A percentile compares a stretch with the other conserved stretches of the same genome.
Evolutionary conservation across 2,113 vertebrate species (phyloP).

Genomic region (Procapra przewalskii): DNA sequence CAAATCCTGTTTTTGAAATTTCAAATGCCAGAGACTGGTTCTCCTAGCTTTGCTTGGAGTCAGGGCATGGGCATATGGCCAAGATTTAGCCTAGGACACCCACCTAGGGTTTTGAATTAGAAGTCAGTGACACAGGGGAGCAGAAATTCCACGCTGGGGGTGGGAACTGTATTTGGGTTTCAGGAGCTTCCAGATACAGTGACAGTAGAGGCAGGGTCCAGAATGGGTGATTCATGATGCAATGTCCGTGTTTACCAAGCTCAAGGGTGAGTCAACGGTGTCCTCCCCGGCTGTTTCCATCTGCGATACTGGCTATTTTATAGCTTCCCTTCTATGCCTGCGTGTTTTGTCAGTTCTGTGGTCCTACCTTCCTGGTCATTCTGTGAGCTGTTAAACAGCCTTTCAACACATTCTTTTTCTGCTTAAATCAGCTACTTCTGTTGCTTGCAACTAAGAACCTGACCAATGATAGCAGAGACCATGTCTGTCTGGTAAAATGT

Average conservation of each 20-base stretch:
- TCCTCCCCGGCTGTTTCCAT: not conserved
- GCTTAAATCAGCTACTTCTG: conserved; percentile 49
- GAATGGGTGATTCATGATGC: not conserved
- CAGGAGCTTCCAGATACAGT: not conserved
- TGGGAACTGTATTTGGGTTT: not conserved
- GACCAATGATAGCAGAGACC: conserved; percentile 1
- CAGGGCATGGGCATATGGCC: not conserved
- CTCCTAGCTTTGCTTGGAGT: not conserved
- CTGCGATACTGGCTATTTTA: not conserved
- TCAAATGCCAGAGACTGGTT: not conserved
- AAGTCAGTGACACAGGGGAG: not conserved
- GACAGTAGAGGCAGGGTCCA: not conserved
- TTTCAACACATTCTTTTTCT: conserved; percentile 30
- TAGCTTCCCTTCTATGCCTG: not conserved
- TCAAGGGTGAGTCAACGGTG: not conserved
- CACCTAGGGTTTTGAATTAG: not conserved
- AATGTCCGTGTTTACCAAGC: not conserved
- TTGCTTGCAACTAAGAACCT: conserved; percentile 21
- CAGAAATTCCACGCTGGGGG: not conserved
- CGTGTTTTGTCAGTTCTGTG: not conserved
- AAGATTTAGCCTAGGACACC: not conserved
- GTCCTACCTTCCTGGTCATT: not conserved
- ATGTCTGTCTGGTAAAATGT: not conserved
- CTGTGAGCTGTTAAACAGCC: not conserved
- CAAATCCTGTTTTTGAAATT: not conserved